These are phyloP conservation scores for Cabera pusaria DNA, from an alignment of 2,888 invertebrate genomes.

Conservation along the genomic window DNA sequence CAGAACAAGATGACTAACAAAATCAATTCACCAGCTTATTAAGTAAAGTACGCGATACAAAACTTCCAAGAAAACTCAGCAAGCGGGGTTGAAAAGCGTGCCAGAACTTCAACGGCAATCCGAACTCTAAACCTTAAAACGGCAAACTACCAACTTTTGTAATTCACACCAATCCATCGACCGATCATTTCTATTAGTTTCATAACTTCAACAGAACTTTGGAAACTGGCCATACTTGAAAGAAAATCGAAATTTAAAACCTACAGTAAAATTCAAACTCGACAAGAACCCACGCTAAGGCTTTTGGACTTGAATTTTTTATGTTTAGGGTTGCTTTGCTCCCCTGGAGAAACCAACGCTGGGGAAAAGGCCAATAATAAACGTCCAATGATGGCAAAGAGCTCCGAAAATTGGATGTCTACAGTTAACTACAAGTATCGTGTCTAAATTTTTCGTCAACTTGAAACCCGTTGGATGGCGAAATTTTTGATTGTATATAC, in stretches of 20 bases:
- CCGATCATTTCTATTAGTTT: slow-evolving; percentile 24
- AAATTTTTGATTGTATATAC: background rate
- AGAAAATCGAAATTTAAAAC: slow-evolving; percentile 31
- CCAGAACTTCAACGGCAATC: slow-evolving; percentile 6
- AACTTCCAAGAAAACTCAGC: background rate
- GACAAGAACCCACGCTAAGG: slow-evolving; percentile 54
- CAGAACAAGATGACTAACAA: no score
- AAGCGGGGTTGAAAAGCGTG: slow-evolving; percentile 7
- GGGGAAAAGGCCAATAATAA: slow-evolving; percentile 75
- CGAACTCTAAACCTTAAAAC: slow-evolving; percentile 10
- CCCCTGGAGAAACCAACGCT: slow-evolving; percentile 57
- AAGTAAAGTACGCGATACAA: no score
- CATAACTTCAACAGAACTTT: no score
- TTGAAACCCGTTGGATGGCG: background rate
- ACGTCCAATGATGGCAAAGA: slow-evolving; percentile 45
- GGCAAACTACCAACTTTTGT: slow-evolving; percentile 15
- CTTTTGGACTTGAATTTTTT: slow-evolving; percentile 72
- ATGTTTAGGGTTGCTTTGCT: slow-evolving; percentile 58
- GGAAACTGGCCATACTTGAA: no score
- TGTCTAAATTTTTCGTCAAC: no score
- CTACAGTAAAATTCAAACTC: slow-evolving; percentile 53
- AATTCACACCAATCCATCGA: slow-evolving; percentile 30
- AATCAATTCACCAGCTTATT: no score
- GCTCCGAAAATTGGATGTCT: slow-evolving; percentile 35
- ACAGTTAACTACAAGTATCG: no score